Conservation (phyloP, 2,113 vertebrate genomes). For the Psettodes erumei region DNA sequence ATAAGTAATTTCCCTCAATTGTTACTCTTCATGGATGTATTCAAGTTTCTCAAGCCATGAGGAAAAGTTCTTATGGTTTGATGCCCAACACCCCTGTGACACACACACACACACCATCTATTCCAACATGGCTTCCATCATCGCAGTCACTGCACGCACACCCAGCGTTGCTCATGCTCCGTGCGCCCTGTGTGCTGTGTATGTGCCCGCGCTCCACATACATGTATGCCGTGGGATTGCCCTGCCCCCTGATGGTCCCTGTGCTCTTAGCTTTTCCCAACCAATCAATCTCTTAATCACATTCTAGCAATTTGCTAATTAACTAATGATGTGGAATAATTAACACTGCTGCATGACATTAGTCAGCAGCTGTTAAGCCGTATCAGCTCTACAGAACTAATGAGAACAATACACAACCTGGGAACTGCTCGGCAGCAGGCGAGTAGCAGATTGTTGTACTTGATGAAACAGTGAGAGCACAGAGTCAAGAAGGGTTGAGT, state of each 20-base stretch:
- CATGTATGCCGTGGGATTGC: slow-evolving; percentile 25
- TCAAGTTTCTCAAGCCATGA: not conserved
- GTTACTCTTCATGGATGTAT: not conserved
- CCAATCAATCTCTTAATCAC: slow-evolving; percentile 70
- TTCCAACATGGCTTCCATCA: slow-evolving; percentile 38
- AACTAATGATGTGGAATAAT: slow-evolving; percentile 73
- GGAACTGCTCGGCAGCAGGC: slow-evolving; percentile 38
- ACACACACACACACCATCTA: slow-evolving; percentile 4
- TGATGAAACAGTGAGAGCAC: slow-evolving; percentile 19
- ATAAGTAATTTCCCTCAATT: not conserved
- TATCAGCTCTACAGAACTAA: slow-evolving; percentile 54
- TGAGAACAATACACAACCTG: slow-evolving; percentile 54
- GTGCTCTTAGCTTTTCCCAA: slow-evolving; percentile 56
- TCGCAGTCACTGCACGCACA: slow-evolving; percentile 52
- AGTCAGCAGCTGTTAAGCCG: slow-evolving; percentile 64
- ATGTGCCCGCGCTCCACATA: slow-evolving; percentile 5
- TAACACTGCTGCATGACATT: slow-evolving; percentile 63
- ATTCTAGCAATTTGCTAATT: slow-evolving; percentile 70
- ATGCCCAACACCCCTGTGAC: not conserved
- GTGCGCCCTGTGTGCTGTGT: slow-evolving; percentile 17
- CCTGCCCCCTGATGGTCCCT: slow-evolving; percentile 41
- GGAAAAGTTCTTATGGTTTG: not conserved
- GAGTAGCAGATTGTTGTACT: slow-evolving; percentile 20
- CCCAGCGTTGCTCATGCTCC: slow-evolving; percentile 24
- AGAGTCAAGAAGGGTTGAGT: slow-evolving; percentile 41